Percentiles rank a stretch among this genome's conserved stretches.
These are phyloP conservation scores for Lordiphosa clarofinis DNA, from an alignment of 1,140 invertebrate genomes.

Conservation along the genomic window DNA sequence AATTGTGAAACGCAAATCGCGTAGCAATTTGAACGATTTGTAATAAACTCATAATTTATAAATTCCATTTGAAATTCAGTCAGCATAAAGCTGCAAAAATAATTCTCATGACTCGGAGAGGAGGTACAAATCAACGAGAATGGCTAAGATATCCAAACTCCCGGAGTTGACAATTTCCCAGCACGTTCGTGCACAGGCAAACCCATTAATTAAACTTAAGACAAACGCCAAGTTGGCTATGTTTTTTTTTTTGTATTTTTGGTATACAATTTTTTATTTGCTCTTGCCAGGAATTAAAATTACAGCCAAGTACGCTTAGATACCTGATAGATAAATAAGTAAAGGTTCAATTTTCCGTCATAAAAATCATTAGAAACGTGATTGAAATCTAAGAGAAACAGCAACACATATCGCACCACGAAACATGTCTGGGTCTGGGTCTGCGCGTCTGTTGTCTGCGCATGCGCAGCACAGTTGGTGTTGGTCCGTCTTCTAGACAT, in stretches of 20 bases:
- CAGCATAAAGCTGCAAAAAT: conserved; percentile 50
- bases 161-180: conserved; percentile 38
- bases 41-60: conserved; percentile 54
- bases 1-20: conserved; percentile 1
- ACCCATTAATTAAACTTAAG: conserved; percentile 48
- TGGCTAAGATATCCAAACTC: conserved; percentile 9
- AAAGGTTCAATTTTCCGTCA: conserved; percentile 56
- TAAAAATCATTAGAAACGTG: conserved; percentile 58
- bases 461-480: conserved; percentile 26
- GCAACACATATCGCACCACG: conserved; percentile 43
- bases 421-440: conserved; percentile 29
- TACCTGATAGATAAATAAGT: conserved; percentile 35
- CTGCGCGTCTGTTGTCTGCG: conserved; percentile 10
- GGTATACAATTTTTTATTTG: too few relatives aligned
- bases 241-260: not conserved
- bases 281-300: conserved; percentile 38
- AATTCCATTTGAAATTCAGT: conserved; percentile 48
- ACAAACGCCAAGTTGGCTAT: conserved; percentile 15
- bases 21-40: conserved; percentile 31
- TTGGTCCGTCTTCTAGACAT: not conserved
- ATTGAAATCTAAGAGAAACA: conserved; percentile 41
- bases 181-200: conserved; percentile 41
- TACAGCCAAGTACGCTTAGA: conserved; percentile 31
- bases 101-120: conserved; percentile 46
- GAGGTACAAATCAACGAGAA: conserved; percentile 37